Evolutionary conservation across 2,113 vertebrate genomes (phyloP).

Genomic region (Halcyon senegalensis): DNA sequence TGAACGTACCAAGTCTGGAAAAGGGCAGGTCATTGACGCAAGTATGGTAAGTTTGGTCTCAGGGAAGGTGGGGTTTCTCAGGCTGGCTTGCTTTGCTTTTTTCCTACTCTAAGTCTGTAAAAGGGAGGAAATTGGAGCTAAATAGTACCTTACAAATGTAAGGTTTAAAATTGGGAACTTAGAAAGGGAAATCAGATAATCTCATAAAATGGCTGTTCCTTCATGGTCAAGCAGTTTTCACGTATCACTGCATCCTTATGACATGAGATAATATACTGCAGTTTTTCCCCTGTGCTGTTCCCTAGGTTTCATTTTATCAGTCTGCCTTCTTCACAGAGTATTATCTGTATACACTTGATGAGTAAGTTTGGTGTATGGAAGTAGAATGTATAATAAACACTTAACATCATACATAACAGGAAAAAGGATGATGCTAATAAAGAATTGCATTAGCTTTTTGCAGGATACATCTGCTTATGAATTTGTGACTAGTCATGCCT

Average conservation of each 20-base stretch:
- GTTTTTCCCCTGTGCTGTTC: not conserved
- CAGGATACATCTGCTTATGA: not conserved
- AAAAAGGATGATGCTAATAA: not conserved
- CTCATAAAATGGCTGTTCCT: not conserved
- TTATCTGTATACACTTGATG: not conserved
- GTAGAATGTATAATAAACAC: not conserved
- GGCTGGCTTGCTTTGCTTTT: not conserved
- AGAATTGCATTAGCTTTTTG: not conserved
- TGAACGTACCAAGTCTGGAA: slow-evolving; percentile 87
- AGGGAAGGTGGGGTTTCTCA: not conserved
- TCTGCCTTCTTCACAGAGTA: not conserved
- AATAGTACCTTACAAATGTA: not conserved
- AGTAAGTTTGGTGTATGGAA: not conserved
- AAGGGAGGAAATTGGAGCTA: not conserved
- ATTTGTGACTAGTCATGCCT: not conserved
- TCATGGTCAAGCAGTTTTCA: not conserved
- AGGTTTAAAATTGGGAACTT: not conserved
- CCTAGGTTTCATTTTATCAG: not conserved
- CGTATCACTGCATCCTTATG: not conserved
- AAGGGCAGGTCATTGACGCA: slow-evolving; percentile 90
- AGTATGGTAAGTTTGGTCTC: slow-evolving; percentile 86
- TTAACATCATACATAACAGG: not conserved
- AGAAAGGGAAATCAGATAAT: not conserved
- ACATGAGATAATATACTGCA: not conserved
- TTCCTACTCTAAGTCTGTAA: not conserved